Conservation (phyloP, 2,888 invertebrate species). For the Monopis laevigella region DNA sequence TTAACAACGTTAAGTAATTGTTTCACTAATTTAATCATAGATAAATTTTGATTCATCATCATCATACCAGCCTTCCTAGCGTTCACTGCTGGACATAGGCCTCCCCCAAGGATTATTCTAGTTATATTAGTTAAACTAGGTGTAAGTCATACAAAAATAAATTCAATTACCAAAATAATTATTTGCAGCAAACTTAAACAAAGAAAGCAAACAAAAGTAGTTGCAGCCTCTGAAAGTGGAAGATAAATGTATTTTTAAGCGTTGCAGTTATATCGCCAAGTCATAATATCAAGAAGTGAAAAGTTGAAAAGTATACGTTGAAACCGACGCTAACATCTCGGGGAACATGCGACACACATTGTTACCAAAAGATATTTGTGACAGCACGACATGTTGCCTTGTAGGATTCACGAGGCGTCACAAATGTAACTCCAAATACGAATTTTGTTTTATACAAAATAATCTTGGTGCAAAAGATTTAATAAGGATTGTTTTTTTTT, state of each 20-base stretch:
- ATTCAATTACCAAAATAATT: too few species aligned
- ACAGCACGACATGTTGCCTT: not conserved
- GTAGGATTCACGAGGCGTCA: not conserved
- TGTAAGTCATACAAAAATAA: too few species aligned
- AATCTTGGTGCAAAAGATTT: too few species aligned
- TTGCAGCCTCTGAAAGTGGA: not conserved
- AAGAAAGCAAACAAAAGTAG: not conserved
- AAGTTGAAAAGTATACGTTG: constrained; percentile 1
- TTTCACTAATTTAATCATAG: too few species aligned
- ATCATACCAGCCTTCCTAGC: too few species aligned
- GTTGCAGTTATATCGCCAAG: not conserved
- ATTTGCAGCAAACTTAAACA: too few species aligned
- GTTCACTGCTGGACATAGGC: too few species aligned
- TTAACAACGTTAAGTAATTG: too few species aligned
- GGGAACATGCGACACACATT: not conserved
- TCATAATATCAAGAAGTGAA: constrained; percentile 5
- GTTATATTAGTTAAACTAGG: too few species aligned
- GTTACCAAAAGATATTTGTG: constrained; percentile 8
- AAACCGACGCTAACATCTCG: not conserved
- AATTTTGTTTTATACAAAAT: constrained; percentile 1
- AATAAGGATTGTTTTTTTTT: too few species aligned
- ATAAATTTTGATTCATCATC: too few species aligned
- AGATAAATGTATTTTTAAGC: constrained; percentile 3
- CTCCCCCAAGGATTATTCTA: too few species aligned
- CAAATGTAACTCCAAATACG: not conserved